A percentile compares a stretch with the other conserved stretches of the same genome.
Conservation (phyloP, 2,797 vertebrate species). For the Masticophis lateralis region DNA sequence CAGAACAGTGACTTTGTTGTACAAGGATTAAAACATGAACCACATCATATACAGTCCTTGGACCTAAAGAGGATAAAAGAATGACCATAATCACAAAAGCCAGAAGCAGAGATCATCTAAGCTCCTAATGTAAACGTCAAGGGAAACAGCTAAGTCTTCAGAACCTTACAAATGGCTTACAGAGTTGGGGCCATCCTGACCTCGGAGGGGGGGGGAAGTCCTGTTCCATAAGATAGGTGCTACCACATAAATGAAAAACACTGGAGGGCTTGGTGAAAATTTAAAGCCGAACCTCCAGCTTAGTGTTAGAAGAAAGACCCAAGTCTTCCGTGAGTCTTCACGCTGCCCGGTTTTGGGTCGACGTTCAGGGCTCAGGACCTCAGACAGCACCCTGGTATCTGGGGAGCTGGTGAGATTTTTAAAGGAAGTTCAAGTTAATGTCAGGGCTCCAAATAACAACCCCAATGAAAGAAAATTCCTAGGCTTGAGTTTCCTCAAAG, state of each 20-base stretch:
- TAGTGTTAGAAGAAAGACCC: neutral
- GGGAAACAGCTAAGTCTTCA: neutral
- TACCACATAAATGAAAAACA: neutral
- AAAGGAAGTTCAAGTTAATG: no score
- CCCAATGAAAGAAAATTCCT: no score
- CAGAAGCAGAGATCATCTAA: neutral
- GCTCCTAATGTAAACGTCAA: neutral
- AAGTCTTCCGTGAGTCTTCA: neutral
- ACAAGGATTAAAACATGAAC: neutral
- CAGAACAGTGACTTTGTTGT: neutral
- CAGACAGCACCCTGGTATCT: no score
- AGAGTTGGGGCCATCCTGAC: neutral
- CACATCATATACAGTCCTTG: neutral
- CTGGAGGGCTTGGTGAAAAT: neutral
- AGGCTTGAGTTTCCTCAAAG: no score
- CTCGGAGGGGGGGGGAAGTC: rapidly evolving
- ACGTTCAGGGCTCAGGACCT: no score
- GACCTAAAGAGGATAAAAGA: neutral
- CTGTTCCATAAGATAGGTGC: neutral
- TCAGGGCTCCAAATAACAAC: no score
- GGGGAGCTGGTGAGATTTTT: no score
- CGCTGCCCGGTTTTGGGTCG: no score
- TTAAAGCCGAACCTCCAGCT: neutral
- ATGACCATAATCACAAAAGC: neutral
- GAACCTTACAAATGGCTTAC: neutral